Percentiles rank a stretch among this genome's conserved stretches.
These are phyloP conservation scores for Sebastes diploproa DNA, from an alignment of 2,797 vertebrate genomes.

Conservation along the genomic window DNA sequence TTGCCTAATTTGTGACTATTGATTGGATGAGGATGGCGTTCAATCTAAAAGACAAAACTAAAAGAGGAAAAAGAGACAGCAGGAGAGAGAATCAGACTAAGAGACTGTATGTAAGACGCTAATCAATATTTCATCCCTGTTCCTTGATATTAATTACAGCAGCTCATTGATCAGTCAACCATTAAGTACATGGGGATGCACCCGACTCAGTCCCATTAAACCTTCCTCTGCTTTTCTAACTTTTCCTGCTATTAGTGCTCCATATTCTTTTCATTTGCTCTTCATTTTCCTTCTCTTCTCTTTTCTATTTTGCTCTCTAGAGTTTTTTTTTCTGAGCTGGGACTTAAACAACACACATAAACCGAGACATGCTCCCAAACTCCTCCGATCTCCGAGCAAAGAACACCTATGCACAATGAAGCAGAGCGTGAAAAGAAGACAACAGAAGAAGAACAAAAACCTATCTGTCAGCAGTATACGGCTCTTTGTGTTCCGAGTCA, in stretches of 20 bases:
- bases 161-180: conserved; percentile 68
- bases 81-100: conserved; percentile 13
- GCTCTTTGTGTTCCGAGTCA: conserved; percentile 12
- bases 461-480: not conserved
- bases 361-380: not conserved
- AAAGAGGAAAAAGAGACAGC: not conserved
- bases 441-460: not conserved
- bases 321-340: not conserved
- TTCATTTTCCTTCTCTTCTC: not conserved
- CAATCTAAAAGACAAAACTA: not conserved
- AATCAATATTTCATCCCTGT: conserved; percentile 71
- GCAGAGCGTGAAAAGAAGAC: not conserved
- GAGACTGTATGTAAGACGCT: conserved; percentile 16
- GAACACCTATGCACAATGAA: not conserved
- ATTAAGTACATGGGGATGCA: conserved; percentile 48
- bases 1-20: conserved; percentile 35
- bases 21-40: not conserved
- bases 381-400: not conserved
- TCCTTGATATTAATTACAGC: conserved; percentile 72
- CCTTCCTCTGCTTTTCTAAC: conserved; percentile 2
- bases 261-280: not conserved
- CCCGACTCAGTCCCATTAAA: conserved; percentile 44
- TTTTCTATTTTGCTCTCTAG: not conserved
- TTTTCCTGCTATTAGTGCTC: not conserved
- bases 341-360: conserved; percentile 9